Evolutionary conservation across 2,797 vertebrate species (phyloP), one percentile per base, ranked within the genome.

Genomic region (Mionectes olivaceus): DNA sequence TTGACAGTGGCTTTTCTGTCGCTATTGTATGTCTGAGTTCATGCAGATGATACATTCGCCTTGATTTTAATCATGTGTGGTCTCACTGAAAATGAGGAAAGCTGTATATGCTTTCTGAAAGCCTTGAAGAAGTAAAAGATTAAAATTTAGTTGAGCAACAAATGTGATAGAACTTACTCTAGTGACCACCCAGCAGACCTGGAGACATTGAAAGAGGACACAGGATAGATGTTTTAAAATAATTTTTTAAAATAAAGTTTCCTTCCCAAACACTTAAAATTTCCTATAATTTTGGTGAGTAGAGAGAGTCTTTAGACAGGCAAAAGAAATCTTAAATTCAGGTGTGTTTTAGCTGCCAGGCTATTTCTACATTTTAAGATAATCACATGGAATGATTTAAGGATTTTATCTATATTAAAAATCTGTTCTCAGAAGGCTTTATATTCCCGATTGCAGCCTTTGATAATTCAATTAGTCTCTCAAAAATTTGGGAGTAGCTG

Each of bases 381-480:
- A 82, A 89, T 87, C 71, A 68, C 43, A 83, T 47, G 32, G n/a
- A 59, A 80, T 2, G 5, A 90, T 53, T 94, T 94, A 92, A 95
- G 64, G 88, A 77, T 94, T 91, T 93, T 95, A 90, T 92, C 83
- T 93, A 30, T 94, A 90, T 94, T 95, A 80, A 65, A 91, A 53
- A 74, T 92, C 87, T 87, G 27, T 69, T 93, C 94, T 97, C 79
- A 83, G 55, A 95, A 87, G 89, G 59, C 32, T 87, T 91, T 84
- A 87, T 49, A 83, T 92, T 95, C 67, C 81, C 89, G 55, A 76
- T 83, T 88, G 80, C 79, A 94, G 91, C 46, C 79, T 89, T 93
- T 95, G 89, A 92, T 97, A 92, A 94, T 93, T 96, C 87, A 94
- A 93, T 96, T 96, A 94, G 64, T 88, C 80, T 95, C 50, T 94